These are phyloP conservation scores for Pasiphila rectangulata DNA, from an alignment of 2,888 invertebrate genomes.

Conservation along the genomic window DNA sequence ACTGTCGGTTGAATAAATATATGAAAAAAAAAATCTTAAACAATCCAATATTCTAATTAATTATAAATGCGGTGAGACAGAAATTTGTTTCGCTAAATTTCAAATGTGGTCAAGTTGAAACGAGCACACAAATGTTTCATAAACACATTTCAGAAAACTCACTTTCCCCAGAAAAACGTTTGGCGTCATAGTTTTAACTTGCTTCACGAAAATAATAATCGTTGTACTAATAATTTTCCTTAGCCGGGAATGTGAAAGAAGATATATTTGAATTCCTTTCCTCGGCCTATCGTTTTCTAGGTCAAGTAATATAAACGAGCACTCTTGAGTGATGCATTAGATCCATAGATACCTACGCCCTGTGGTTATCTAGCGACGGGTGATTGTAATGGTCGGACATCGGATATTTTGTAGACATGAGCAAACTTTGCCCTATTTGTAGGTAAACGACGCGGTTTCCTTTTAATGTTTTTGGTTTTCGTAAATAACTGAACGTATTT, in stretches of 20 bases:
- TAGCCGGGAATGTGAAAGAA: constrained; percentile 13
- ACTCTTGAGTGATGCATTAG: constrained; percentile 18
- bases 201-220: constrained; percentile 18
- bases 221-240: constrained; percentile 6
- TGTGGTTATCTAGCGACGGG: constrained; percentile 2
- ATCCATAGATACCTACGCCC: constrained; percentile 11
- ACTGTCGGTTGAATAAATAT: too few species aligned
- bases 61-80: too few species aligned
- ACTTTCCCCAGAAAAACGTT: too few species aligned
- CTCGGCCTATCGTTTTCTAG: constrained; percentile 21
- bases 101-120: too few species aligned
- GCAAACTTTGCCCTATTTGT: constrained; percentile 16
- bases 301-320: constrained; percentile 23
- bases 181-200: too few species aligned
- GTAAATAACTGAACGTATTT: too few species aligned
- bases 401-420: constrained; percentile 23
- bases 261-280: constrained; percentile 19
- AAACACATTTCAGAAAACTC: too few species aligned
- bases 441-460: constrained; percentile 5
- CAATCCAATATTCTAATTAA: too few species aligned
- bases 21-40: too few species aligned
- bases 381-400: constrained; percentile 23
- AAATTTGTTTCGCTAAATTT: too few species aligned
- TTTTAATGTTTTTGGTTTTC: neutral
- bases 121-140: too few species aligned